Conservation (phyloP, 2,888 invertebrate species). For the Nowickia ferox region DNA sequence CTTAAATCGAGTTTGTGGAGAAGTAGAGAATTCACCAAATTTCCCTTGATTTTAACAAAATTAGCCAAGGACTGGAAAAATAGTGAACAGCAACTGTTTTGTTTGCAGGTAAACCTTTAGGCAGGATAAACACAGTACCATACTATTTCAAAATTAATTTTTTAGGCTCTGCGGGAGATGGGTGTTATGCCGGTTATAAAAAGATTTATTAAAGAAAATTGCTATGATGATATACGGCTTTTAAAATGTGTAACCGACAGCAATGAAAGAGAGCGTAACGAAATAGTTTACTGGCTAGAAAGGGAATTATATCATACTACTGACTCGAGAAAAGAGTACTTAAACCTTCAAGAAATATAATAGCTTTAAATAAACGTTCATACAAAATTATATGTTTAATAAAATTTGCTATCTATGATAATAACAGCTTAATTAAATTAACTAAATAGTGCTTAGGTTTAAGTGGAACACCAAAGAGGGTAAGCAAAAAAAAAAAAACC, state of each 20-base stretch:
- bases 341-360: background rate
- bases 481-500: too few relatives aligned
- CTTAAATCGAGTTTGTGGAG: conserved; percentile 78
- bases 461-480: too few relatives aligned
- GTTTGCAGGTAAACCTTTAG: conserved; percentile 75
- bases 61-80: conserved; percentile 73
- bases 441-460: too few relatives aligned
- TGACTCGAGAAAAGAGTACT: conserved; percentile 1
- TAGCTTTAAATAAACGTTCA: background rate
- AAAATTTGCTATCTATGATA: too few relatives aligned
- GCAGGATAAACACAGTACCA: too few relatives aligned
- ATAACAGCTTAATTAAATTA: too few relatives aligned
- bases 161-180: conserved; percentile 77
- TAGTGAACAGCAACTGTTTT: conserved; percentile 77
- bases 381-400: too few relatives aligned
- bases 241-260: conserved; percentile 74
- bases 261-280: conserved; percentile 75
- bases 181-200: conserved; percentile 80
- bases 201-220: conserved; percentile 78
- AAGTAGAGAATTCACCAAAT: conserved; percentile 77
- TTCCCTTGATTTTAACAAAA: conserved; percentile 77
- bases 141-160: conserved; percentile 2
- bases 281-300: conserved; percentile 76
- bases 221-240: conserved; percentile 74
- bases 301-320: conserved; percentile 75